phyloP scores from a whole-genome alignment of 2,888 invertebrate species.

The Stegana nigrithorax region DNA sequence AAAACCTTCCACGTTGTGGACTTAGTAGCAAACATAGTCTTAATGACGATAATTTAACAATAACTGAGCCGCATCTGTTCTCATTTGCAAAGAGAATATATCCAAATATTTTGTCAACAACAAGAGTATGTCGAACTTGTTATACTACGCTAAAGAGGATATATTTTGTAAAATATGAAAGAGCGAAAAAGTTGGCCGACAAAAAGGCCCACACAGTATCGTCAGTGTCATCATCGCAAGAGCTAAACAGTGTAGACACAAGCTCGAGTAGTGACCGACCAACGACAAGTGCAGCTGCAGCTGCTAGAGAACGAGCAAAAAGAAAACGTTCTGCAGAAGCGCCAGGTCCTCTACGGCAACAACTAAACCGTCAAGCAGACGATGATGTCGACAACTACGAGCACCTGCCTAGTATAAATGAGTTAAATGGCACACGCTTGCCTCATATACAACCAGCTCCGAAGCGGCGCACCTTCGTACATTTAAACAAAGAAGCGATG shows the following conservation, averaged over 20 bases:
- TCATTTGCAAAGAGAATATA: slow-evolving; percentile 36
- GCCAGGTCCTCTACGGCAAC: neutral
- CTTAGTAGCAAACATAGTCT: neutral
- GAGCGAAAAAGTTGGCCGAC: slow-evolving; percentile 16
- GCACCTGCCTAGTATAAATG: slow-evolving; percentile 42
- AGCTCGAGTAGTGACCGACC: slow-evolving; percentile 11
- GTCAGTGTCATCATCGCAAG: neutral
- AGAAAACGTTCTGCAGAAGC: neutral
- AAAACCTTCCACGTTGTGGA: too few species aligned
- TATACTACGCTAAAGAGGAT: slow-evolving; percentile 28
- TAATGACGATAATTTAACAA: neutral
- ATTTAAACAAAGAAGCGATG: slow-evolving; percentile 37
- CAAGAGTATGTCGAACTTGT: slow-evolving; percentile 39
- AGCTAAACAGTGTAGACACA: neutral
- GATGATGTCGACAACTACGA: slow-evolving; percentile 24
- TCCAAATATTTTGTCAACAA: slow-evolving; percentile 27
- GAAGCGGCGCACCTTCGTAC: slow-evolving; percentile 35
- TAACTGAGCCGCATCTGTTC: slow-evolving; percentile 31
- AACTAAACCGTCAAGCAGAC: neutral
- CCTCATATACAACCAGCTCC: slow-evolving; percentile 47
- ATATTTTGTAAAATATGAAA: slow-evolving; percentile 31
- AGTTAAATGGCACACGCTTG: slow-evolving; percentile 47
- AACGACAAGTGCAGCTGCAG: slow-evolving; percentile 20
- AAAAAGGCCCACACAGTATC: slow-evolving; percentile 22
- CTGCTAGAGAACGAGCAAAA: slow-evolving; percentile 8